Conservation (phyloP, 2,113 vertebrate genomes). For the Grallaria varia region DNA sequence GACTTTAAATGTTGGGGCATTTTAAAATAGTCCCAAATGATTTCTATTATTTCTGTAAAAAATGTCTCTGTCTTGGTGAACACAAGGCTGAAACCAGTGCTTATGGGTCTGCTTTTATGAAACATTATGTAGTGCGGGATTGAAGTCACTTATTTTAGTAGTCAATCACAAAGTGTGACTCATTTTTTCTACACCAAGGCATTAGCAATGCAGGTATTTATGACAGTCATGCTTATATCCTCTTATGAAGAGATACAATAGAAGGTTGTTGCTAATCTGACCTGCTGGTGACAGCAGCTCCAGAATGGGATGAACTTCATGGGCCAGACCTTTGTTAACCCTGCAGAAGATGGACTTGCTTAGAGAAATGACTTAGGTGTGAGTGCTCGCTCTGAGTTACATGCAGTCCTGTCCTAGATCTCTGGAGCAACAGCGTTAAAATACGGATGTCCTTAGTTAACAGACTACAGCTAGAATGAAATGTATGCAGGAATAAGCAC, state of each 20-base stretch:
- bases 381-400: not conserved
- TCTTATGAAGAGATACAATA: not conserved
- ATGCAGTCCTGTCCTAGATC: not conserved
- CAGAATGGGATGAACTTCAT: not conserved
- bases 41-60: not conserved
- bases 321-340: not conserved
- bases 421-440: fast-evolving
- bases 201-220: not conserved
- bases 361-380: not conserved
- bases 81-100: not conserved
- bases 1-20: not conserved
- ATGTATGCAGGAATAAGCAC: not conserved
- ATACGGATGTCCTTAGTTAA: not conserved
- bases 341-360: not conserved
- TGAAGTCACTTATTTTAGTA: not conserved
- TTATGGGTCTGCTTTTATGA: not conserved
- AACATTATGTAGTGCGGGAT: not conserved
- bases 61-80: not conserved
- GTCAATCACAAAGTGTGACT: not conserved
- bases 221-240: not conserved
- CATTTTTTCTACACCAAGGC: not conserved
- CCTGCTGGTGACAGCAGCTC: not conserved
- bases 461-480: not conserved
- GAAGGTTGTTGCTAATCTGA: not conserved
- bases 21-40: not conserved